A percentile compares a stretch with the other conserved stretches of the same genome.
Evolutionary conservation across 2,888 invertebrate species (phyloP).

Genomic region (Eucera pruinosa): DNA sequence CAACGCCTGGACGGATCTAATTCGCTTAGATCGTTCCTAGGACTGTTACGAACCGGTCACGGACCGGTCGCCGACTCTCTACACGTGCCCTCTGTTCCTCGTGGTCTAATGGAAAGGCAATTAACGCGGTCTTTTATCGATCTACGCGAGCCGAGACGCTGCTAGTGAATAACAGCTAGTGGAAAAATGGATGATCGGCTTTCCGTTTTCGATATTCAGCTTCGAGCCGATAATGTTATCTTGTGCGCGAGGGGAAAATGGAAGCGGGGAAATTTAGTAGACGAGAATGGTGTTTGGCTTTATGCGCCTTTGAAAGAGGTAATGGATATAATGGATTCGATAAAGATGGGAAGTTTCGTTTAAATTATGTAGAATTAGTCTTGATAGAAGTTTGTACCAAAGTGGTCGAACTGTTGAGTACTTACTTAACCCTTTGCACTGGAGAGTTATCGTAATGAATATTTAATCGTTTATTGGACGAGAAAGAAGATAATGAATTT

Average conservation of each 20-base stretch:
- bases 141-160: constrained; percentile 13
- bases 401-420: too few species aligned
- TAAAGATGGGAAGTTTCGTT: too few species aligned
- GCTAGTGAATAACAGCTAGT: background rate
- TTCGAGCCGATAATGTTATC: background rate
- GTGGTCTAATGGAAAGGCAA: constrained; percentile 64
- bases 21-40: constrained; percentile 56
- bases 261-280: background rate
- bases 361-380: too few species aligned
- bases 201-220: constrained; percentile 5
- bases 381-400: too few species aligned
- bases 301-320: too few species aligned
- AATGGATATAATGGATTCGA: too few species aligned
- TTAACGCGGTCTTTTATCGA: constrained; percentile 63
- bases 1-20: constrained; percentile 53
- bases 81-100: constrained; percentile 62
- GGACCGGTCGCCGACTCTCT: constrained; percentile 49
- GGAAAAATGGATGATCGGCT: background rate
- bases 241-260: background rate
- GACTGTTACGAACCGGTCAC: constrained; percentile 57
- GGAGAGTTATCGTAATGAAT: too few species aligned
- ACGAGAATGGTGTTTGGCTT: too few species aligned
- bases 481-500: too few species aligned
- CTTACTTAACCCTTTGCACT: too few species aligned
- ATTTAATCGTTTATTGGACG: too few species aligned